Conservation (phyloP, 2,113 vertebrate species). For the Isichthys henryi region DNA sequence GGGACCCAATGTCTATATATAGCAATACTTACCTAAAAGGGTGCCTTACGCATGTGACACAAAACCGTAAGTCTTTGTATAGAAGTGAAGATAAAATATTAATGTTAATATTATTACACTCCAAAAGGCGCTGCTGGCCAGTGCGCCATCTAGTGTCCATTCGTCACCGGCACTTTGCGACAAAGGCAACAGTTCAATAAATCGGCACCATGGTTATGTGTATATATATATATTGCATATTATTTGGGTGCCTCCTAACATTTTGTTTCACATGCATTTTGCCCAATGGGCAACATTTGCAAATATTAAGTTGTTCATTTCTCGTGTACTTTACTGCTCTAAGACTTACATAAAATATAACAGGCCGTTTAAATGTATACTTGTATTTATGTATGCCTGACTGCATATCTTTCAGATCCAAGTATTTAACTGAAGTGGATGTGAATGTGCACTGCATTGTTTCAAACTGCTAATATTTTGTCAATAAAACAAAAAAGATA, state of each 20-base stretch:
- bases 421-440: neutral
- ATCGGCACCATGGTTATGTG: neutral
- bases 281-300: neutral
- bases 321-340: neutral
- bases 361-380: neutral
- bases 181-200: neutral
- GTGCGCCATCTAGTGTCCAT: neutral
- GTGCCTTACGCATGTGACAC: neutral
- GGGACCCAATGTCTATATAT: neutral
- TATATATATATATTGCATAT: neutral
- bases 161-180: neutral
- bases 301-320: neutral
- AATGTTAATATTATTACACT: neutral
- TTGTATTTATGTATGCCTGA: neutral
- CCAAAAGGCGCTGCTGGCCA: neutral
- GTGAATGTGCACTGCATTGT: neutral
- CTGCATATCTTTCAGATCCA: neutral
- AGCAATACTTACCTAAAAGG: neutral
- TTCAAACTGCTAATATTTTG: conserved; percentile 20
- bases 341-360: neutral
- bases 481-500: conserved; percentile 12
- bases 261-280: neutral
- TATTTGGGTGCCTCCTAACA: neutral
- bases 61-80: neutral
- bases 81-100: neutral